Evolutionary conservation across 2,888 invertebrate species (phyloP).

Genomic region (Drosophila fungiperda): DNA sequence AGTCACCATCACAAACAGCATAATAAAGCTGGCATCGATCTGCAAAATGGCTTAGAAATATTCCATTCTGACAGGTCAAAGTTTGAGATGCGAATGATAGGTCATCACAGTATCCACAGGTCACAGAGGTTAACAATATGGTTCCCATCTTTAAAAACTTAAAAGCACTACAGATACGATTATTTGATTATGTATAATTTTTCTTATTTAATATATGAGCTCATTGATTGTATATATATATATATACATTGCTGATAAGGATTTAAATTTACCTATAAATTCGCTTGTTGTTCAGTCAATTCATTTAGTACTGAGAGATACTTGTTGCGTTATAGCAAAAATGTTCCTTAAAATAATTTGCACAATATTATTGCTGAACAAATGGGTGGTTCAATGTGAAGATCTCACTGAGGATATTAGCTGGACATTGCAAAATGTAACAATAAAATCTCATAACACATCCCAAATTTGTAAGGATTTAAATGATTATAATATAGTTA

Average conservation of each 20-base stretch:
- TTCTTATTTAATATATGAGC: no score
- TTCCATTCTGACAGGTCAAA: conserved; percentile 43
- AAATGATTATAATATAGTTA: not conserved
- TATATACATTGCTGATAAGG: conserved; percentile 28
- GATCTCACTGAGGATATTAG: not conserved
- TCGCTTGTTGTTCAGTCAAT: not conserved
- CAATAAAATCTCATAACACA: conserved; percentile 25
- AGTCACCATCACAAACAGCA: conserved; percentile 37
- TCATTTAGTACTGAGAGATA: conserved; percentile 12
- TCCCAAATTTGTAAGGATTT: conserved; percentile 30
- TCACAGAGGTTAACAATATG: no score
- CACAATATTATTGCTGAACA: conserved; percentile 1
- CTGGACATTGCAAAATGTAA: conserved; percentile 14
- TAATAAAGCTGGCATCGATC: conserved; percentile 21
- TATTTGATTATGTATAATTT: no score
- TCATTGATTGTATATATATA: not conserved
- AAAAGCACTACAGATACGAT: no score
- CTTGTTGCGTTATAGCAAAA: not conserved
- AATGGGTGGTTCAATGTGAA: not conserved
- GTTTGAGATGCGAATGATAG: conserved; percentile 36
- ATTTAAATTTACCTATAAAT: not conserved
- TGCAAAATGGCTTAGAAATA: conserved; percentile 15
- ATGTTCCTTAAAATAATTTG: conserved; percentile 9
- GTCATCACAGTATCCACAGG: no score
- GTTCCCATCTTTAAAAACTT: no score